A percentile compares a stretch with the other conserved stretches of the same genome.
phyloP scores from a whole-genome alignment of 23 tunicate genomes.

The Aplidium turbinatum region DNA sequence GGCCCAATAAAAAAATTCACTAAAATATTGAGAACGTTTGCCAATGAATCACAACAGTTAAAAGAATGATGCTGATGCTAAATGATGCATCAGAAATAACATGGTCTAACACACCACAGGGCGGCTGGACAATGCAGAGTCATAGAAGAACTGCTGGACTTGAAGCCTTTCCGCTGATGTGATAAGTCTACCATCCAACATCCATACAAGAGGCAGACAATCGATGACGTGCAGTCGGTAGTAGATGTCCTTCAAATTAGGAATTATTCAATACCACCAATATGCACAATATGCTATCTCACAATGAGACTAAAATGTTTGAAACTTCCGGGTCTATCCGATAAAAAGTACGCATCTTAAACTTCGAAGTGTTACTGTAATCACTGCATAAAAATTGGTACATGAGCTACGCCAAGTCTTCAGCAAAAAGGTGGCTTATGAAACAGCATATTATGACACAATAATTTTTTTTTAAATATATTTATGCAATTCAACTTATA shows the following conservation, averaged over 20 bases:
- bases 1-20: not conserved
- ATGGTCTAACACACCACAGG: slow-evolving; percentile 79
- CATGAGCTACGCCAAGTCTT: not conserved
- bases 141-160: slow-evolving; percentile 81
- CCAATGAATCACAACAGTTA: too few relatives aligned
- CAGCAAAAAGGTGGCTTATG: not conserved
- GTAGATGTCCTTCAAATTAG: slow-evolving; percentile 54
- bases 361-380: not conserved
- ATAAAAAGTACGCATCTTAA: not conserved
- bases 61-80: not conserved
- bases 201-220: slow-evolving; percentile 90
- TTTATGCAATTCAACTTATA: too few relatives aligned
- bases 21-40: too few relatives aligned
- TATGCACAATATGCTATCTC: not conserved
- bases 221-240: slow-evolving; percentile 90
- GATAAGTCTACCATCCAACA: slow-evolving; percentile 85
- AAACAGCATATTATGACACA: not conserved
- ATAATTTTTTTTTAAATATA: too few relatives aligned
- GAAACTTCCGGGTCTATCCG: not conserved
- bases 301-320: not conserved
- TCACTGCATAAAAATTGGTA: not conserved
- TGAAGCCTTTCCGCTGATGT: slow-evolving; percentile 81
- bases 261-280: not conserved
- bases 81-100: not conserved
- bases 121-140: slow-evolving; percentile 76